Base-by-base conservation (phyloP, 2,797 vertebrate genomes). In the Enteromius trimaculatus region DNA sequence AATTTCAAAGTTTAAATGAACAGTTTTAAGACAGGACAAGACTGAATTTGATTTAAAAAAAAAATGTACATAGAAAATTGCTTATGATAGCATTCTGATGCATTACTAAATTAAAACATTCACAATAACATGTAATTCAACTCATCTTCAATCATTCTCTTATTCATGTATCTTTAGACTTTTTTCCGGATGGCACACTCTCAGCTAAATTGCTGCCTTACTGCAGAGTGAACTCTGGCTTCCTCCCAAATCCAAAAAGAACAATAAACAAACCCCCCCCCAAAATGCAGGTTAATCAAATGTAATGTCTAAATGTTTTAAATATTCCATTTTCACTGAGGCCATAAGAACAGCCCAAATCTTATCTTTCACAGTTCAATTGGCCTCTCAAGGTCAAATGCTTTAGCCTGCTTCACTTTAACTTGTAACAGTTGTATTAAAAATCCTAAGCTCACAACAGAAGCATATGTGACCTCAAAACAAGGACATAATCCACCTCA, bases 401-500 rank as follows among this genome's bases (percentile, higher is more conserved):
- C 7, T 76, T 82, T 39, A 76, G 19, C 47, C 80, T 58, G 21
- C 31, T 39, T 66, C 29, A 80, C 29, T 44, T 51, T 14, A 62
- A 80, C 76, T 83, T 62, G 39, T 77, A 71, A 53, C 65, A 64
- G 39, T 42, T 31, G 62, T 53, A 60, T 31, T 80, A n/a, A 51
- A 82, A 85, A 37, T 81, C 65, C 49, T 17, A 62, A 82, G 21
- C 58, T 72, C 39, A 79, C 34, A 82, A 88, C 86, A 86, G 29
- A 79, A 86, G 88, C 71, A 80, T 65, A 80, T 87, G 90, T 86
- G 75, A 89, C 85, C 77, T 79, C 21, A 47, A 82, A 87, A 90
- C 91, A 92, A 92, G 92, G 92, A 82, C 90, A 87, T 64, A 86
- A 85, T 81, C 79, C n/a, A 71, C 83, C 80, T 72, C 74, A 75